Percentiles rank a stretch among this genome's conserved stretches.
phyloP scores from a whole-genome alignment of 2,113 vertebrate genomes.

The Tamias sibiricus region DNA sequence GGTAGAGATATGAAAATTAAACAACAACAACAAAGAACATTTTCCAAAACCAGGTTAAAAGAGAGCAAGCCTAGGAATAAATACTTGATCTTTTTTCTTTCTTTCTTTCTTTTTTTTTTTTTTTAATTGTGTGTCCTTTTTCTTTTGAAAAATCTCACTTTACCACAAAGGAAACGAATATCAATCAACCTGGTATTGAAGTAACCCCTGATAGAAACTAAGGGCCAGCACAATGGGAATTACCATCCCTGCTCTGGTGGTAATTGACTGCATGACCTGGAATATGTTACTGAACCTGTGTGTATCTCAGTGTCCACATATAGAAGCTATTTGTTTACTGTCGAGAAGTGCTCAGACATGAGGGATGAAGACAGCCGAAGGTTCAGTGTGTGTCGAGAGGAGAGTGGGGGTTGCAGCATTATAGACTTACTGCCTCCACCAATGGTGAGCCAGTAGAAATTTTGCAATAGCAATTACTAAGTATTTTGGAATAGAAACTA shows the following conservation, averaged over 20 bases:
- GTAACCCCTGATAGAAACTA: not conserved
- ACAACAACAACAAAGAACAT: not conserved
- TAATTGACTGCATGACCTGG: not conserved
- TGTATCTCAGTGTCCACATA: not conserved
- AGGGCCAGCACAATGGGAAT: not conserved
- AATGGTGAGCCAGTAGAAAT: not conserved
- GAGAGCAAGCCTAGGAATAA: not conserved
- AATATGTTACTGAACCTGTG: not conserved
- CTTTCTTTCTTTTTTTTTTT: not conserved
- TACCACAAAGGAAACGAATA: not conserved
- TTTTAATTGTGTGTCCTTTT: not conserved
- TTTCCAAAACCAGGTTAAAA: conserved; percentile 1
- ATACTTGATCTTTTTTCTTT: not conserved
- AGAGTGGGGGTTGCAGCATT: not conserved
- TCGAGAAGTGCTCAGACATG: not conserved
- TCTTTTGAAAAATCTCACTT: conserved; percentile 42
- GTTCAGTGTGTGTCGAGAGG: not conserved
- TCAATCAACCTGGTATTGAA: not conserved
- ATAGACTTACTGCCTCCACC: not conserved
- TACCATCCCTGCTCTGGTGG: not conserved
- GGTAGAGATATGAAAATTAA: not conserved
- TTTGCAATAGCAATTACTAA: not conserved
- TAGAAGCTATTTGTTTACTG: not conserved
- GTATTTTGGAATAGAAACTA: not conserved
- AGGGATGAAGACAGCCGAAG: not conserved